These are phyloP conservation scores for Periophthalmus modestus DNA, from an alignment of 2,113 vertebrate genomes.

Conservation along the genomic window DNA sequence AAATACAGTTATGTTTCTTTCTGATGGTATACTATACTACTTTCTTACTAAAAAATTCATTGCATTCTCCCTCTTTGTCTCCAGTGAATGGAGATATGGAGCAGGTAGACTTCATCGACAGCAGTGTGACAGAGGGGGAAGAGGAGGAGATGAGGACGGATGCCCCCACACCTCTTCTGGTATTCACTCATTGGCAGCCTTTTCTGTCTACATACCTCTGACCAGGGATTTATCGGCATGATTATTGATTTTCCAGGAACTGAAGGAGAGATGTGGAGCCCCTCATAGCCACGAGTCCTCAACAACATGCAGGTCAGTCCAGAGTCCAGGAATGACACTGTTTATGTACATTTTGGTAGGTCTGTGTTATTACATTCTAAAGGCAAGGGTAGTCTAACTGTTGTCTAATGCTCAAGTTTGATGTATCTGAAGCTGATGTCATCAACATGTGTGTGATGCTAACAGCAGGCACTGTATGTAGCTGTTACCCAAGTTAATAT, in stretches of 20 bases:
- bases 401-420: neutral
- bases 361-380: too few relatives aligned
- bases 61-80: neutral
- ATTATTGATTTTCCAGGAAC: constrained; percentile 55
- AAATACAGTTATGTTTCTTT: too few relatives aligned
- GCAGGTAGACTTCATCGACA: constrained; percentile 82
- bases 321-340: neutral
- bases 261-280: constrained; percentile 36
- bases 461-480: too few relatives aligned
- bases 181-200: constrained; percentile 24
- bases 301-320: constrained; percentile 55
- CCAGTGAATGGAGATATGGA: constrained; percentile 78
- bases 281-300: constrained; percentile 54
- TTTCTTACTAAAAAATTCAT: neutral
- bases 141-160: constrained; percentile 65
- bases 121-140: constrained; percentile 78
- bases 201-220: neutral
- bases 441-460: too few relatives aligned
- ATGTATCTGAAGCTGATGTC: neutral
- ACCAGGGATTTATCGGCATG: constrained; percentile 12
- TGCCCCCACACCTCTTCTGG: constrained; percentile 43
- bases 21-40: neutral
- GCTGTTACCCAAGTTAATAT: too few relatives aligned
- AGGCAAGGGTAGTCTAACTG: neutral
- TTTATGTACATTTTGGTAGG: neutral